Base-by-base conservation (phyloP, 2,113 vertebrate species). In the Alosa alosa region DNA sequence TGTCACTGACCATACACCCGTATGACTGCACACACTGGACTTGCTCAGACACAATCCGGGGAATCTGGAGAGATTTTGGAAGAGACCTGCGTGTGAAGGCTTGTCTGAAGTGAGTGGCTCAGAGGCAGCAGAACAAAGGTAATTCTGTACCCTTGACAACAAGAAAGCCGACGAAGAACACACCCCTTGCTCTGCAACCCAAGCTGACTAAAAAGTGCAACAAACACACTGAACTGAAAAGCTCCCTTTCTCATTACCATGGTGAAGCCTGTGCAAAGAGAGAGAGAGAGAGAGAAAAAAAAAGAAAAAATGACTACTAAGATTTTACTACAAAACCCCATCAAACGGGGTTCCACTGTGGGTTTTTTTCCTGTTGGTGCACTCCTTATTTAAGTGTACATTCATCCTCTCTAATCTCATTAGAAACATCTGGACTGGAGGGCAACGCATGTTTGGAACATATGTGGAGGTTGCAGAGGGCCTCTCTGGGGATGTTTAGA, bases 401-500 rank as follows among this genome's bases (percentile, higher is more conserved):
- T 84, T 83, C 57, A 46, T 84, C 22, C 87, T 81, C 81, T 92
- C 87, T 81, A 90, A 91, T 91, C 84, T 82, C 45, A 88, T 86
- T 64, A 84, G 82, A 86, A 81, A 85, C 85, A 89, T 89, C 81
- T 87, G 86, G 20, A 82, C 25, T 81, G 82, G 55, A 86, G 52
- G 44, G 85, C 18, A 4, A 0, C 46, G 85, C 84, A 82, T 87
- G 84, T 90, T 92, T 86, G n/a, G 64, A 86, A 85, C 89, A 92
- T 41, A 88, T 93, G 88, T 87, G 89, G 15, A 39, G 72, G 25
- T 17, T 39, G 13, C 36, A 18, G 31, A 39, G 36, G 72, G 72
- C 31, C 72, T 39, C 72, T 78, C 72, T 17, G 39, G 15, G 72
- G 25, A 7, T 72, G 64, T 72, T 78, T 78, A 17, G 72, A 15